phyloP scores from a whole-genome alignment of 2,797 vertebrate species.

The Chloroceryle inda region DNA sequence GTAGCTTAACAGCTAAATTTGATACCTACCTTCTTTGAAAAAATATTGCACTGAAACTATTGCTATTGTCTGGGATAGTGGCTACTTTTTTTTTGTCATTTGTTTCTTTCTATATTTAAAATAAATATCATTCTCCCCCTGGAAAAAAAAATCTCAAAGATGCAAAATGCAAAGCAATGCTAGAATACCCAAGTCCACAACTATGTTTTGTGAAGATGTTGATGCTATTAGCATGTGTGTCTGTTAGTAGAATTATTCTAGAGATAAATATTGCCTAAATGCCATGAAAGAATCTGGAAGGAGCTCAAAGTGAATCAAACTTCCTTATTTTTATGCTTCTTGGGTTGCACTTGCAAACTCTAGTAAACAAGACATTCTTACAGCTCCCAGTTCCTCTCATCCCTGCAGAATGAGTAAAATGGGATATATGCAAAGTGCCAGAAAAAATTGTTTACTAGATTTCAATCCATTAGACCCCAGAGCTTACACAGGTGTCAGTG shows the following conservation, averaged over 20 bases:
- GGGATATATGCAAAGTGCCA: background rate
- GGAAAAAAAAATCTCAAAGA: background rate
- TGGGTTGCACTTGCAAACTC: background rate
- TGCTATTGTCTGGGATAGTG: background rate
- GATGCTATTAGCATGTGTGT: background rate
- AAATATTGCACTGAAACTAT: background rate
- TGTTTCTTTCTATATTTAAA: background rate
- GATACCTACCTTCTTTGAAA: background rate
- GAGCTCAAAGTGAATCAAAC: background rate
- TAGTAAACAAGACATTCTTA: background rate
- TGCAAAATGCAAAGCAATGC: background rate
- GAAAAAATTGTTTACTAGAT: conserved; percentile 1
- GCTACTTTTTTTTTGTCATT: background rate
- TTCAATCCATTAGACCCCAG: background rate
- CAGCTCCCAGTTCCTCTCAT: background rate
- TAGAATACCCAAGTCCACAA: background rate
- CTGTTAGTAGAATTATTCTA: background rate
- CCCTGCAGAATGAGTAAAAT: background rate
- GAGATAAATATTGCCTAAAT: background rate
- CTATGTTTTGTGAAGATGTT: background rate
- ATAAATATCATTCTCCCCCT: background rate
- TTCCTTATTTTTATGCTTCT: background rate
- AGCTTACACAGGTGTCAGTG: conserved; percentile 49
- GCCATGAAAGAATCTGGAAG: background rate
- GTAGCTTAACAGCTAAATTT: background rate